Evolutionary conservation across 2,888 invertebrate species (phyloP).

Genomic region (Ophion ellenae): DNA sequence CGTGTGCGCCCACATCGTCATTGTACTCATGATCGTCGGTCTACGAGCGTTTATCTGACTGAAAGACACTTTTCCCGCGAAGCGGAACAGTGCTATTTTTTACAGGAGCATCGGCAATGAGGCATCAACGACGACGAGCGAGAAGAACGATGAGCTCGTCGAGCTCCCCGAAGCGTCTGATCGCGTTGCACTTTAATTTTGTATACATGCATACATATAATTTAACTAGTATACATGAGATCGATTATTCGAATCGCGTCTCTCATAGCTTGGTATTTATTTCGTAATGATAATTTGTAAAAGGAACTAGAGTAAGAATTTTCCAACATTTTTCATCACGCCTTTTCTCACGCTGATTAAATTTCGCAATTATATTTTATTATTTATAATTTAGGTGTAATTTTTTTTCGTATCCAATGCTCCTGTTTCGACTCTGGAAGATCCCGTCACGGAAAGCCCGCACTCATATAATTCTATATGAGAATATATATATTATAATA

Average conservation of each 20-base stretch:
- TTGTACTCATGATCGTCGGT: slow-evolving; percentile 71
- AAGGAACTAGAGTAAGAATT: neutral
- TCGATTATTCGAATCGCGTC: neutral
- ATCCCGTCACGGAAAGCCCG: too few species aligned
- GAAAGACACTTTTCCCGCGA: slow-evolving; percentile 62
- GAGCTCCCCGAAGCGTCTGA: slow-evolving; percentile 27
- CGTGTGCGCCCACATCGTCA: slow-evolving; percentile 73
- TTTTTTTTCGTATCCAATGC: neutral
- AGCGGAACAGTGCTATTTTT: slow-evolving; percentile 54
- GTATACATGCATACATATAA: neutral
- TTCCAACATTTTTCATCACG: neutral
- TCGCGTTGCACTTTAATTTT: slow-evolving; percentile 15
- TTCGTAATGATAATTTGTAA: neutral
- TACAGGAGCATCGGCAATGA: slow-evolving; percentile 38
- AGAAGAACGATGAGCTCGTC: slow-evolving; percentile 3
- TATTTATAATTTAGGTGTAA: neutral
- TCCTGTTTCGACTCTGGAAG: neutral
- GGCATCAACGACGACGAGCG: slow-evolving; percentile 22
- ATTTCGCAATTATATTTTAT: neutral
- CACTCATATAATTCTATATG: too few species aligned
- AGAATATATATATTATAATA: too few species aligned
- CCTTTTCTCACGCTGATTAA: neutral
- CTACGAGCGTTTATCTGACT: slow-evolving; percentile 74
- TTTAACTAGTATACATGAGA: neutral
- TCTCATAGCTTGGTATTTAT: neutral